Evolutionary conservation across 1,140 invertebrate species (phyloP).

Genomic region (Brevipalpus yothersi): DNA sequence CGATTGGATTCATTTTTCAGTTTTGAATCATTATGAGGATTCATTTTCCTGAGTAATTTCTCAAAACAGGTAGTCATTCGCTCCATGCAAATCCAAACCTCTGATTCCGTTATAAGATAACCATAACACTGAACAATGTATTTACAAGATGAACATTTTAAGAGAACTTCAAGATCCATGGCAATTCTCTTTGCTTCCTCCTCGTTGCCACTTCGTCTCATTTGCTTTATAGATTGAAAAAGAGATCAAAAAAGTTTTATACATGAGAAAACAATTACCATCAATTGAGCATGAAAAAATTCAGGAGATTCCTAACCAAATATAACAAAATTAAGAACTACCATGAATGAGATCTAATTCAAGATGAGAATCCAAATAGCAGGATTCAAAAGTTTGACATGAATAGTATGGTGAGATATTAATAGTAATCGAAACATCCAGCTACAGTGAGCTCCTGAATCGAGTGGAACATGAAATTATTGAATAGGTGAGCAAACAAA

Average conservation of each 20-base stretch:
- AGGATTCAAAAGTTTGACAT: no score
- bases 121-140: conserved; percentile 92
- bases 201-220: conserved; percentile 78
- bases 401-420: no score
- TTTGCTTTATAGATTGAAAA: conserved; percentile 41
- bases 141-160: conserved; percentile 84
- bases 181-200: conserved; percentile 94
- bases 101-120: conserved; percentile 68
- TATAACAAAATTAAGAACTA: no score
- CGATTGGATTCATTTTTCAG: no score
- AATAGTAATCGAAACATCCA: no score
- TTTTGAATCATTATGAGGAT: conserved; percentile 13
- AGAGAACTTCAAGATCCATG: conserved; percentile 92
- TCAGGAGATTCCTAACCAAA: no score
- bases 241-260: background rate
- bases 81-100: conserved; percentile 98
- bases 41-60: conserved; percentile 69
- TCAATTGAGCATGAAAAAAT: no score
- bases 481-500: no score
- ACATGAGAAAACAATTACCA: conserved; percentile 1
- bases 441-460: no score
- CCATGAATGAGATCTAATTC: no score
- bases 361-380: no score
- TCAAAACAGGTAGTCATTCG: conserved; percentile 95
- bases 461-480: no score